phyloP scores from a whole-genome alignment of 35 echinoderm and acorn worm species.

The Amphiura filiformis region DNA sequence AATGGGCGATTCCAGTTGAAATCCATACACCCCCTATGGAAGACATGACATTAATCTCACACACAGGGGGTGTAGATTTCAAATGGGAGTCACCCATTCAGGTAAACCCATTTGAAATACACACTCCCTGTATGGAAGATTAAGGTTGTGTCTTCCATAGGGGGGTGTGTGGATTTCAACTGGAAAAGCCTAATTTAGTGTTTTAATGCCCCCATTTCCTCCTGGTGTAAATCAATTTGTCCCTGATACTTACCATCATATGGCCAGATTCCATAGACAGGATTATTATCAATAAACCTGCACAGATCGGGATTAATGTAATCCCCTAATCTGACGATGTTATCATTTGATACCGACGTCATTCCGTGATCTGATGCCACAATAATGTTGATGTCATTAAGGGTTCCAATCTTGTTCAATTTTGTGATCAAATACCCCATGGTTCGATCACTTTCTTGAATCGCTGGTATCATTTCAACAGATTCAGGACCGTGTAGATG shows the following conservation, averaged over 20 bases:
- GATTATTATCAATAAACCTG: conserved; percentile 31
- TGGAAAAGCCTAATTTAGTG: too few species aligned
- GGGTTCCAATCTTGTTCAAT: conserved; percentile 34
- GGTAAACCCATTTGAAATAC: too few species aligned
- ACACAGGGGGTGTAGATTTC: too few species aligned
- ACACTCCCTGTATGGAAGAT: too few species aligned
- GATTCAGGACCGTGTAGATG: conserved; percentile 66
- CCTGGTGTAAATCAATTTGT: too few species aligned
- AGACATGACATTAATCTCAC: too few species aligned
- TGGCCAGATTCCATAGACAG: conserved; percentile 66
- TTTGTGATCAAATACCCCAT: conserved; percentile 48
- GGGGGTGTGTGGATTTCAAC: too few species aligned
- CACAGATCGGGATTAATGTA: conserved; percentile 45
- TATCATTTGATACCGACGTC: conserved; percentile 26
- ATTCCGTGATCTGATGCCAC: conserved; percentile 84
- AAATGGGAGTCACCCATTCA: too few species aligned
- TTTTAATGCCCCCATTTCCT: too few species aligned
- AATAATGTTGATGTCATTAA: conserved; percentile 57
- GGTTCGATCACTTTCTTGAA: conserved; percentile 43
- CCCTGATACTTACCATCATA: conserved; percentile 46
- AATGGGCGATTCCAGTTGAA: too few species aligned
- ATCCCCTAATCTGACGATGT: conserved; percentile 31
- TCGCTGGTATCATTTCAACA: conserved; percentile 19
- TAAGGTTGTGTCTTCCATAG: too few species aligned
- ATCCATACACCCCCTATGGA: too few species aligned